Percentiles rank a stretch among this genome's conserved stretches.
Conservation (phyloP, 2,113 vertebrate genomes). For the Lynx canadensis region DNA sequence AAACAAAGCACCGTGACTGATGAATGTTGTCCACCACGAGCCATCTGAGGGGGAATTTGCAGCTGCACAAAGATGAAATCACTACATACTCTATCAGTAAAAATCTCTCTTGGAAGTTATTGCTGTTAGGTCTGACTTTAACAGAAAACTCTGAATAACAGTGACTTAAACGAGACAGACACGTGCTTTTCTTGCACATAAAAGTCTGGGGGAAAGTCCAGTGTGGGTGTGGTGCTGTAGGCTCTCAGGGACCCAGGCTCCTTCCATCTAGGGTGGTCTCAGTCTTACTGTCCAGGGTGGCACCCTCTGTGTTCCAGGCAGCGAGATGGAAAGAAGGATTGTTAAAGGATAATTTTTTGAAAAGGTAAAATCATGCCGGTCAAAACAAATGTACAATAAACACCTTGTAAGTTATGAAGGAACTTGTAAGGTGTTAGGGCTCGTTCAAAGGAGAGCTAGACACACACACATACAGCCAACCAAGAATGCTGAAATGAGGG, state of each 20-base stretch:
- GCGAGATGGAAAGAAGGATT: not conserved
- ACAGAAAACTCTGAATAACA: not conserved
- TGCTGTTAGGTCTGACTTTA: not conserved
- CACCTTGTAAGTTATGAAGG: not conserved
- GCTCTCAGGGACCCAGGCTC: not conserved
- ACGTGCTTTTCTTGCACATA: not conserved
- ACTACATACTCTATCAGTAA: not conserved
- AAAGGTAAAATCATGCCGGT: not conserved
- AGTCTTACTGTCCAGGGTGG: not conserved
- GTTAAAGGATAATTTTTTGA: not conserved
- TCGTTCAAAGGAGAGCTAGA: not conserved
- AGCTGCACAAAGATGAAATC: not conserved
- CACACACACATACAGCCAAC: not conserved
- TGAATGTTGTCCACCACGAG: not conserved
- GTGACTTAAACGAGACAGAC: not conserved
- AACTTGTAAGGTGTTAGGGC: not conserved
- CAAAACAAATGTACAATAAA: slow-evolving; percentile 5
- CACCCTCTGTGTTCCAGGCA: not conserved
- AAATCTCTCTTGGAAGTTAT: slow-evolving; percentile 24
- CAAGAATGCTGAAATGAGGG: not conserved
- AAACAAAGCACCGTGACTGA: not conserved
- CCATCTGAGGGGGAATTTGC: not conserved
- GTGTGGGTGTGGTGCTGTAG: not conserved
- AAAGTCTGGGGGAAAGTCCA: not conserved
- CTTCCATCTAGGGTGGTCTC: not conserved